Evolutionary conservation across 2,888 invertebrate genomes (phyloP), one percentile per base, ranked within the genome.

Genomic region (Folsomia manolachei): DNA sequence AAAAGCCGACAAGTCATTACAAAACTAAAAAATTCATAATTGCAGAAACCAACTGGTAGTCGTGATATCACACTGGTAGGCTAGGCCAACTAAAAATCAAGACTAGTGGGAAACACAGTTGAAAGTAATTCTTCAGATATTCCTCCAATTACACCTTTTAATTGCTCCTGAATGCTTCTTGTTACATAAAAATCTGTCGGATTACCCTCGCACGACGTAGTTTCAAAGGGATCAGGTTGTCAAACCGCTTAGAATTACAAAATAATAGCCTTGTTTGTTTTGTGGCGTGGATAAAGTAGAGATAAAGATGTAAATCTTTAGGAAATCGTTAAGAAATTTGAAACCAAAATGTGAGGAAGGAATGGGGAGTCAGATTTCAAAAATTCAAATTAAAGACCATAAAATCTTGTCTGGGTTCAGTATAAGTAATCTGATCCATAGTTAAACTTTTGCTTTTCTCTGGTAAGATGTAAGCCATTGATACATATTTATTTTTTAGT

Each of bases 341-440:
- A 56, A 56, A 56, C 56, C 19, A n/a, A 56, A 14, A 7, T 56
- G 19, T 18, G 19, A 56, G 73, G n/a, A n/a, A n/a, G n/a, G n/a
- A n/a, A n/a, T n/a, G n/a, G n/a, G n/a, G n/a, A n/a, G n/a, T n/a
- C n/a, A n/a, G n/a, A n/a, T n/a, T n/a, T n/a, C n/a, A n/a, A n/a
- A n/a, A n/a, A 73, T 73, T 75, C 62, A 75, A 75, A 75, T 75
- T 75, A 75, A 72, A 71, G 68, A 71, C 70, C 72, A 72, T 75
- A 75, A 75, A 75, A 75, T 69, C 72, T 4, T 14, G 39, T 39
- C 39, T 9, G 4, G 39, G 39, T n/a, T 39, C 39, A 39, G 39
- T 9, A 39, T 9, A 39, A 9, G 14, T 14, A 39, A 39, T 39
- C 39, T n/a, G n/a, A n/a, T n/a, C n/a, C n/a, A n/a, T n/a, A n/a